Evolutionary conservation across 2,113 vertebrate genomes (phyloP).

Genomic region (Pungitius pungitius): DNA sequence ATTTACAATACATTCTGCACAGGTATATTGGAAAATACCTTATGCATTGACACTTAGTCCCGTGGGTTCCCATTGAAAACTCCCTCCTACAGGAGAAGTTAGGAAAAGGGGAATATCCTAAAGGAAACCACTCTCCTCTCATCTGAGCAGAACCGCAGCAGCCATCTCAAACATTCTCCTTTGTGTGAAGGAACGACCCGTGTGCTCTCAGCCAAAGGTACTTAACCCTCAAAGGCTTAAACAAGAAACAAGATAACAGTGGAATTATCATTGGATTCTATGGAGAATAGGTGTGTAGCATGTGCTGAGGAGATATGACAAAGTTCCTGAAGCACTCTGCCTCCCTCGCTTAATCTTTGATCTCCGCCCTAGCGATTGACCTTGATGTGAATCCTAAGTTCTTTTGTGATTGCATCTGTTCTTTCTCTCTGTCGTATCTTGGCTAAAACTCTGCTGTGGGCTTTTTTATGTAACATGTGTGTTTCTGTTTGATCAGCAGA

Average conservation of each 20-base stretch:
- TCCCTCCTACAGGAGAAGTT: conserved; percentile 32
- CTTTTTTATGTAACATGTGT: conserved; percentile 9
- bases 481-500: conserved; percentile 17
- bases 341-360: not conserved
- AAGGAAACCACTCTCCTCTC: conserved; percentile 43
- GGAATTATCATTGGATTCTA: conserved; percentile 51
- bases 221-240: conserved; percentile 71
- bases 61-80: conserved; percentile 7
- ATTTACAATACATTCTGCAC: not conserved
- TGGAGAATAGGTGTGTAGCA: conserved; percentile 41
- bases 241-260: conserved; percentile 56
- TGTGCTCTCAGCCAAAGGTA: conserved; percentile 52
- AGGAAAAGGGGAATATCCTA: conserved; percentile 33
- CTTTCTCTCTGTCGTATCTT: conserved; percentile 23
- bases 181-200: conserved; percentile 42
- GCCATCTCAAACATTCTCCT: conserved; percentile 45
- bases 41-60: conserved; percentile 41
- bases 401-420: conserved; percentile 21
- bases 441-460: conserved; percentile 2
- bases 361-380: conserved; percentile 13
- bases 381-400: conserved; percentile 25
- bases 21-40: conserved; percentile 7
- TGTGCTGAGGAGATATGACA: conserved; percentile 50
- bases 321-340: conserved; percentile 31
- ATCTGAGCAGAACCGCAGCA: conserved; percentile 40